A percentile compares a stretch with the other conserved stretches of the same genome.
Conservation (phyloP, 2,113 vertebrate genomes). For the Oxyura jamaicensis region DNA sequence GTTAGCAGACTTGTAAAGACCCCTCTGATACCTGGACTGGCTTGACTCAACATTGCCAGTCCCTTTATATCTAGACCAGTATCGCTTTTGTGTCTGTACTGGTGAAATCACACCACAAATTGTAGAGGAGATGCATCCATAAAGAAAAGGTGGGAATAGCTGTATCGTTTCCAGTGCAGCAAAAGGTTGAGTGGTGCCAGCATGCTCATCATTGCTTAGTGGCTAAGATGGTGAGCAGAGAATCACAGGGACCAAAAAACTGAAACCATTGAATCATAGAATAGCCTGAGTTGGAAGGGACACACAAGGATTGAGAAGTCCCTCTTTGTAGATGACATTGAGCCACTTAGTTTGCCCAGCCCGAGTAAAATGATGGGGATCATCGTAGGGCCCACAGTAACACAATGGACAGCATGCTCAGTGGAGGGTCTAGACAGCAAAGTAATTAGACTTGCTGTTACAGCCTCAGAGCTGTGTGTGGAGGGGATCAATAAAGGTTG, state of each 20-base stretch:
- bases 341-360: not conserved
- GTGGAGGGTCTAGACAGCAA: not conserved
- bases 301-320: no score
- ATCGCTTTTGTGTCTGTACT: not conserved
- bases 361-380: not conserved
- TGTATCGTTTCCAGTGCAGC: not conserved
- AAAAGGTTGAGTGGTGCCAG: not conserved
- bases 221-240: not conserved
- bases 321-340: not conserved
- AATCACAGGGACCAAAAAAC: not conserved
- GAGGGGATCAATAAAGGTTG: not conserved
- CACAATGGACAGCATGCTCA: not conserved
- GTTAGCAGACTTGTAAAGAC: not conserved
- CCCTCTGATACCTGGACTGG: not conserved
- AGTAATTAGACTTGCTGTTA: no score
- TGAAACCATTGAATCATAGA: no score
- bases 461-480: accelerated
- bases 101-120: not conserved
- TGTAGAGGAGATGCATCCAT: not conserved
- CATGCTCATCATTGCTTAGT: not conserved
- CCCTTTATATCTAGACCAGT: not conserved
- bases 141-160: not conserved
- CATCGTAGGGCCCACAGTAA: not conserved
- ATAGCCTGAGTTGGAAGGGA: no score
- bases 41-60: not conserved